Evolutionary conservation across 2,888 invertebrate genomes (phyloP).

Genomic region (Hedychridium roseum): DNA sequence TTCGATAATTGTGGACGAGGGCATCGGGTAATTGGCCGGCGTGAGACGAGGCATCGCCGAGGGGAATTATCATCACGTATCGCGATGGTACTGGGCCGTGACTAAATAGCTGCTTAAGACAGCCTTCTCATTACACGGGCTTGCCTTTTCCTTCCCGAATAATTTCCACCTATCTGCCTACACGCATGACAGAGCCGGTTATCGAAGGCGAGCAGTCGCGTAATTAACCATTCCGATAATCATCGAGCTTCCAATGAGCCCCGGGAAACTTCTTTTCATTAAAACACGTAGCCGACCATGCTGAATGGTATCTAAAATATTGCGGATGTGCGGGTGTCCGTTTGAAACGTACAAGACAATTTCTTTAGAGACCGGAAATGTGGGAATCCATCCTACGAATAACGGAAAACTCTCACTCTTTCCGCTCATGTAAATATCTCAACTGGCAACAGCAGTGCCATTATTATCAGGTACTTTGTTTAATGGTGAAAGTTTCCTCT

Average conservation of each 20-base stretch:
- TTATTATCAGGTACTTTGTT: constrained; percentile 27
- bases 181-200: background rate
- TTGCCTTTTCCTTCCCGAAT: background rate
- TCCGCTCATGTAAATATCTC: constrained; percentile 18
- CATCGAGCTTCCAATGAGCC: too few species aligned
- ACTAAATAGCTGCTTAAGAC: constrained; percentile 32
- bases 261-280: too few species aligned
- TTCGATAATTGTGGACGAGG: too few species aligned
- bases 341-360: background rate
- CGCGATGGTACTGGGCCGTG: constrained; percentile 31
- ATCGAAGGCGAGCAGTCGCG: too few species aligned
- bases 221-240: background rate
- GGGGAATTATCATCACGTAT: constrained; percentile 30
- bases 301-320: too few species aligned
- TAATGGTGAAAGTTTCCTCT: constrained; percentile 33
- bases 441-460: constrained; percentile 3
- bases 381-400: background rate
- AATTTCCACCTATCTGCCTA: constrained; percentile 6
- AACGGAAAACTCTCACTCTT: constrained; percentile 22
- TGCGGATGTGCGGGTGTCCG: too few species aligned
- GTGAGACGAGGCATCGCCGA: too few species aligned
- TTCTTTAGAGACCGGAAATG: background rate
- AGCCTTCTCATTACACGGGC: constrained; percentile 6
- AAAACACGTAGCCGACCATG: too few species aligned
- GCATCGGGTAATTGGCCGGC: constrained; percentile 10